These are phyloP conservation scores for Leuciscus idus DNA, from an alignment of 2,113 vertebrate species.

Conservation along the genomic window DNA sequence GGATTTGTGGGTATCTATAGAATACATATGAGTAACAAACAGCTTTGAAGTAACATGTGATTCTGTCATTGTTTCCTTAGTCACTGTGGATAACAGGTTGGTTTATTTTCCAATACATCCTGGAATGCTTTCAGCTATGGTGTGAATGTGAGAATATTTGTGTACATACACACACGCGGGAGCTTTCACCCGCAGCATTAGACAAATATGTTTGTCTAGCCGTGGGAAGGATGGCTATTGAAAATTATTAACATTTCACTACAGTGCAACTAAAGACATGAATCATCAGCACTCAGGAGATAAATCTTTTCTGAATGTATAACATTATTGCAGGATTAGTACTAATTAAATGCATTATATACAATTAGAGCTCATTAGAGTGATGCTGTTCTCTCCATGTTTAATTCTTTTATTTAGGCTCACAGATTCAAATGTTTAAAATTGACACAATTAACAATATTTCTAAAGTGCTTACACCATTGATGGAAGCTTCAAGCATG, in stretches of 20 bases:
- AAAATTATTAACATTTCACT: not conserved
- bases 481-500: too few relatives aligned
- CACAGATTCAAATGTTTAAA: not conserved
- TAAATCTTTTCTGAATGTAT: not conserved
- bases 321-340: constrained; percentile 12
- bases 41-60: not conserved
- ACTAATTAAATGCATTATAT: constrained; percentile 15
- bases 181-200: constrained; percentile 6
- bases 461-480: not conserved
- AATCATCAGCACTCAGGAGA: constrained; percentile 7
- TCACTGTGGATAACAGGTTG: not conserved
- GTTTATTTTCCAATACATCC: not conserved
- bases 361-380: not conserved
- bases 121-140: not conserved
- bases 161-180: not conserved
- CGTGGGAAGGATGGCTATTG: not conserved
- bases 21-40: not conserved
- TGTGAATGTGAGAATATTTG: not conserved
- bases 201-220: not conserved
- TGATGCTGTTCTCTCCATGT: not conserved
- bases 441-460: not conserved
- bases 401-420: constrained; percentile 8
- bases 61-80: not conserved
- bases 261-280: constrained; percentile 4
- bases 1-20: constrained; percentile 6